These are phyloP conservation scores for Xenopus laevis DNA, from an alignment of 2,113 vertebrate genomes.

Conservation along the genomic window DNA sequence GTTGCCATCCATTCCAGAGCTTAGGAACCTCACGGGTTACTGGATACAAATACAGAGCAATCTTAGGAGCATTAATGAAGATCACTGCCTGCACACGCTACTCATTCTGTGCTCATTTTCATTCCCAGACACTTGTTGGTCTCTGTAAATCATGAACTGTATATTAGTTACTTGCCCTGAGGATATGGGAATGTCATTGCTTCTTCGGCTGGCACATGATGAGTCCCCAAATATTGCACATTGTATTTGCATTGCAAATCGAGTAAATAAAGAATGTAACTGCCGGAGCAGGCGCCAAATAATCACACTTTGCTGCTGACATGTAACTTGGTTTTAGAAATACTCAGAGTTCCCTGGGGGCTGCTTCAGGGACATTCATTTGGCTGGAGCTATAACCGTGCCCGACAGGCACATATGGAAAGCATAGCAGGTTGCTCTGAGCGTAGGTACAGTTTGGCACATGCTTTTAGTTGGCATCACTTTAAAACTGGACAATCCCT, in stretches of 20 bases:
- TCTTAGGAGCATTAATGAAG: no score
- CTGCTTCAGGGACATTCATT: not conserved
- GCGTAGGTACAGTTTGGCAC: not conserved
- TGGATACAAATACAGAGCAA: no score
- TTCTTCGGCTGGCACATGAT: constrained; percentile 7
- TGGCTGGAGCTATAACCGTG: not conserved
- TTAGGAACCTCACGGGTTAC: no score
- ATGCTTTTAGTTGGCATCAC: no score
- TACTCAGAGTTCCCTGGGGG: not conserved
- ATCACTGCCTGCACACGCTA: no score
- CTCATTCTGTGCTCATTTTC: no score
- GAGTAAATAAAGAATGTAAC: constrained; percentile 14
- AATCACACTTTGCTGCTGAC: not conserved
- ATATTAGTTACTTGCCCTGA: constrained; percentile 9
- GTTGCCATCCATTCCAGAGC: no score
- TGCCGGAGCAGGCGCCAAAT: not conserved
- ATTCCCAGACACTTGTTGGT: not conserved
- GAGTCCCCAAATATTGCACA: constrained; percentile 27
- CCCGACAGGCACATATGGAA: not conserved
- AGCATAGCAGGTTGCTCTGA: not conserved
- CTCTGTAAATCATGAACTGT: not conserved
- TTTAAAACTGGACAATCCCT: no score
- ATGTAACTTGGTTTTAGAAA: not conserved
- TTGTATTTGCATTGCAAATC: constrained; percentile 38
- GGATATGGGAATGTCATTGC: constrained; percentile 21